Conservation (phyloP, 2,888 invertebrate genomes). For the Pedicia rivosa region DNA sequence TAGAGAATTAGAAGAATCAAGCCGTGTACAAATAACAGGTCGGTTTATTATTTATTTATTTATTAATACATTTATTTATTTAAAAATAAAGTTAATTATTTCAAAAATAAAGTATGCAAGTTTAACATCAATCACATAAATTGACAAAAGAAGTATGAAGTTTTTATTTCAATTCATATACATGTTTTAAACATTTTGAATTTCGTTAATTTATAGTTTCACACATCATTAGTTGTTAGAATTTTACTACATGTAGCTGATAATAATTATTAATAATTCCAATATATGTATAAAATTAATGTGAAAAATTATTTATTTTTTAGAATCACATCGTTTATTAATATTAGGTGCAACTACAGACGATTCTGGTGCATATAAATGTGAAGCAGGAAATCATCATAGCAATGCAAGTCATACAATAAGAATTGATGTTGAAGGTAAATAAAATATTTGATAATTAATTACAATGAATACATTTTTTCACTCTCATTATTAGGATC, state of each 20-base stretch:
- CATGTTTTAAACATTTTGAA: no score
- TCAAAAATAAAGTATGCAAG: no score
- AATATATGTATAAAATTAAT: no score
- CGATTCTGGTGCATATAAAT: constrained; percentile 71
- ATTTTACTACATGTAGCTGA: no score
- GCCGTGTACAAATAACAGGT: constrained; percentile 51
- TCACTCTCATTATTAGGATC: constrained; percentile 37
- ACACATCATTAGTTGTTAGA: no score
- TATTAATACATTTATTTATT: not conserved
- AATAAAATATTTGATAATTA: constrained; percentile 13
- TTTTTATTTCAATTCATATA: no score
- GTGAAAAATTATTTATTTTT: constrained; percentile 12
- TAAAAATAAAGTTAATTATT: no score
- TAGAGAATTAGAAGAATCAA: constrained; percentile 34
- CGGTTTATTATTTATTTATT: constrained; percentile 14
- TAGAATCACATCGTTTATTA: constrained; percentile 52
- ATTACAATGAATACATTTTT: constrained; percentile 1
- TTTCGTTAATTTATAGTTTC: no score
- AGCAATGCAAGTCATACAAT: constrained; percentile 46
- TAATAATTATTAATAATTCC: no score
- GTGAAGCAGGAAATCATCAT: constrained; percentile 64
- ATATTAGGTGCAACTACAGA: constrained; percentile 42
- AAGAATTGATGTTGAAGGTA: constrained; percentile 62
- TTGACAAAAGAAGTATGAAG: no score
- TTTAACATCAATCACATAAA: no score